Evolutionary conservation across 2,797 vertebrate genomes (phyloP).

Genomic region (Chrysocyon brachyurus): DNA sequence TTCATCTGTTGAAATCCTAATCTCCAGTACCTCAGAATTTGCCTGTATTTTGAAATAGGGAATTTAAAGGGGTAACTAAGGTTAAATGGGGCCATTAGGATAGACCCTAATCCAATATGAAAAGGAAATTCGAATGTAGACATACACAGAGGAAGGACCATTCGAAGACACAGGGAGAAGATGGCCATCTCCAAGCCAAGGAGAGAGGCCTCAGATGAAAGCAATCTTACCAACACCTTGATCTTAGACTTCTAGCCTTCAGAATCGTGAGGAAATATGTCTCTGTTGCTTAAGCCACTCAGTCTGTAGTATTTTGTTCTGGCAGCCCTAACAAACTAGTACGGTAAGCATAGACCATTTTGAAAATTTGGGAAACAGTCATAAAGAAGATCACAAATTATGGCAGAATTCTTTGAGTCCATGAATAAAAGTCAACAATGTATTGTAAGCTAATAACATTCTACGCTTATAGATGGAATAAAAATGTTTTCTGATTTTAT

Average conservation of each 20-base stretch:
- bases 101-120: neutral
- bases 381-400: neutral
- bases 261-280: neutral
- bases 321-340: neutral
- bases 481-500: too few relatives aligned
- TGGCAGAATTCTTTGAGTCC: neutral
- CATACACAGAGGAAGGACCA: neutral
- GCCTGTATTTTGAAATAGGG: neutral
- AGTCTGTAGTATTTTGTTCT: neutral
- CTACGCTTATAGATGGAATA: too few relatives aligned
- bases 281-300: neutral
- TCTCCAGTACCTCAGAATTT: neutral
- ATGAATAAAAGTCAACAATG: too few relatives aligned
- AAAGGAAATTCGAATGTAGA: neutral
- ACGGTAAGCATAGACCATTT: neutral
- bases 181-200: neutral
- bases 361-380: neutral
- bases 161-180: neutral
- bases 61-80: neutral
- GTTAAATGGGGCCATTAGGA: neutral
- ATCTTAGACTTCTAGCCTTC: neutral
- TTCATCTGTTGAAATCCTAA: neutral
- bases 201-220: neutral
- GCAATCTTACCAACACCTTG: neutral
- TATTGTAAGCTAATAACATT: too few relatives aligned